phyloP scores from a whole-genome alignment of 2,888 invertebrate species.

The Catonia carolina region DNA sequence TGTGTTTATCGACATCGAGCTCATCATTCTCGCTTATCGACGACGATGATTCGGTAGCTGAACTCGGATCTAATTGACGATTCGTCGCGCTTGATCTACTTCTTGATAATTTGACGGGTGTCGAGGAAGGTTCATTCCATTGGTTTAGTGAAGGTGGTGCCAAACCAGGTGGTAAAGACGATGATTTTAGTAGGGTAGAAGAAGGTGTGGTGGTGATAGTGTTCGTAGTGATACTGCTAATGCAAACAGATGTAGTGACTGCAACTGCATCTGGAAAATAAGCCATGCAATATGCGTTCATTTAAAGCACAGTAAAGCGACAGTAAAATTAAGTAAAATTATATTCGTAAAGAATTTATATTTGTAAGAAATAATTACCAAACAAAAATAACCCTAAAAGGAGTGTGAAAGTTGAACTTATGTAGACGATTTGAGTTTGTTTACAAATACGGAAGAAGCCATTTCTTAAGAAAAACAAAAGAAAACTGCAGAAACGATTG shows the following conservation, averaged over 20 bases:
- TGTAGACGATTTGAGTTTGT: no score
- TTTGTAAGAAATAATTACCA: no score
- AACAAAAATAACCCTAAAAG: no score
- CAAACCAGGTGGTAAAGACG: conserved; percentile 57
- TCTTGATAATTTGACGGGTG: conserved; percentile 44
- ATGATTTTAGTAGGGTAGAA: conserved; percentile 49
- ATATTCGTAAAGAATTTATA: no score
- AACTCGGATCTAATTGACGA: conserved; percentile 45
- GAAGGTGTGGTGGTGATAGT: conserved; percentile 1
- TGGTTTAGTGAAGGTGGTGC: conserved; percentile 48
- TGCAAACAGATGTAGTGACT: neutral
- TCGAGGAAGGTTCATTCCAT: neutral
- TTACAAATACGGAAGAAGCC: no score
- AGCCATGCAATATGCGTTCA: conserved; percentile 8
- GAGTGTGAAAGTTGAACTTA: no score
- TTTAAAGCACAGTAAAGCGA: conserved; percentile 3
- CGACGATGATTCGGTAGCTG: no score
- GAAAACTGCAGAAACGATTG: no score
- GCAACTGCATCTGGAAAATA: conserved; percentile 3
- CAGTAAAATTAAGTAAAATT: neutral
- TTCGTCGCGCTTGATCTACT: conserved; percentile 50
- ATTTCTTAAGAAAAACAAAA: no score
- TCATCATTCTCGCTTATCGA: conserved; percentile 38
- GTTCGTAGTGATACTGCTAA: no score
- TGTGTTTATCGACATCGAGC: conserved; percentile 40